These are phyloP conservation scores for Amazona guildingii DNA, from an alignment of 2,113 vertebrate species.

Conservation along the genomic window DNA sequence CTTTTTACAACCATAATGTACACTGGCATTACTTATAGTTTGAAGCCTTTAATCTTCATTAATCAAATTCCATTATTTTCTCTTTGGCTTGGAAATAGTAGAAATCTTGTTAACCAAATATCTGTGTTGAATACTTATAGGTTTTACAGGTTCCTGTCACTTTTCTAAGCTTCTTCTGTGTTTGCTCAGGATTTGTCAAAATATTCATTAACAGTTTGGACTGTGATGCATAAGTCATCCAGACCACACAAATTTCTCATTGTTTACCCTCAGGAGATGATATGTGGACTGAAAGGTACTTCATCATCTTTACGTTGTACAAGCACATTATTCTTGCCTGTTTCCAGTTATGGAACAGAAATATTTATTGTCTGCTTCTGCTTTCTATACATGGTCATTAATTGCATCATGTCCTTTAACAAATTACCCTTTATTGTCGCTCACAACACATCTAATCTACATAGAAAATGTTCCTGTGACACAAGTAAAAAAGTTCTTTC, in stretches of 20 bases:
- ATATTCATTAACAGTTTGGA: not conserved
- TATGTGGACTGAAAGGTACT: not conserved
- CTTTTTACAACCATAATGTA: not conserved
- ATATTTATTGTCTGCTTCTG: conserved; percentile 7
- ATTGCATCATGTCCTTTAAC: not conserved
- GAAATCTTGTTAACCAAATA: not conserved
- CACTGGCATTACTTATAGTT: not conserved
- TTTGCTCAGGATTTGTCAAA: not conserved
- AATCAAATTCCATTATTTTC: not conserved
- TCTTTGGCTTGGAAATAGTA: not conserved
- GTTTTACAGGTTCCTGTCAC: not conserved
- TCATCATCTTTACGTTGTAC: not conserved
- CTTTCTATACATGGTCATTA: not conserved
- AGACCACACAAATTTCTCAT: not conserved
- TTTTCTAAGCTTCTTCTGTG: not conserved
- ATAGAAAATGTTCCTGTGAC: not conserved
- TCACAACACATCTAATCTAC: not conserved
- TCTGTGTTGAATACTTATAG: not conserved
- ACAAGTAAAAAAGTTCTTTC: not conserved
- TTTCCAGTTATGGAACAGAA: not conserved
- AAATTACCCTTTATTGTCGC: not conserved
- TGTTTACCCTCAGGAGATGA: not conserved
- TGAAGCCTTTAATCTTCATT: not conserved
- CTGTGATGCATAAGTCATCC: not conserved
- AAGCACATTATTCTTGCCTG: not conserved